These are phyloP conservation scores for Paguma larvata DNA, from an alignment of 2,797 vertebrate genomes.

Conservation along the genomic window DNA sequence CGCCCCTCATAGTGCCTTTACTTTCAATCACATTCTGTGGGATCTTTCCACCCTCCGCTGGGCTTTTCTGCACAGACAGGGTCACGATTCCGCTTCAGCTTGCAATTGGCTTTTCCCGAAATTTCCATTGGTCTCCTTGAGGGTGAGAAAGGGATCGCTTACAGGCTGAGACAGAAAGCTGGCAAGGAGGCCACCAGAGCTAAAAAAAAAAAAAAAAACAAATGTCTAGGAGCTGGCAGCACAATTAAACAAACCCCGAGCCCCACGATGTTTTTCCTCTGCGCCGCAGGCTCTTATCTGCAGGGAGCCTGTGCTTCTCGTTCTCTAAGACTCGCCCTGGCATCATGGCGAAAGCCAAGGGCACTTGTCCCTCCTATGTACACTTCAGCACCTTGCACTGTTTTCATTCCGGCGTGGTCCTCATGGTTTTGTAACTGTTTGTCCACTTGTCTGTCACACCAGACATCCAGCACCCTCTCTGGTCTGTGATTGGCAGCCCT, in stretches of 20 bases:
- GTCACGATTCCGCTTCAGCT: neutral
- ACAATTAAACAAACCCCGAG: neutral
- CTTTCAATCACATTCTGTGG: neutral
- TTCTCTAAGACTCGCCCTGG: neutral
- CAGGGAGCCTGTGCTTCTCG: neutral
- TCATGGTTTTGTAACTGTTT: neutral
- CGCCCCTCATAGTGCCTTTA: neutral
- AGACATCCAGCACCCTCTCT: neutral
- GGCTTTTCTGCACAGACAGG: conserved; percentile 17
- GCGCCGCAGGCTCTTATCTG: neutral
- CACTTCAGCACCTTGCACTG: neutral
- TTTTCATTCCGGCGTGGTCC: neutral
- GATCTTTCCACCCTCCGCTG: neutral
- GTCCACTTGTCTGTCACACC: neutral
- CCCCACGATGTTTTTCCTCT: neutral
- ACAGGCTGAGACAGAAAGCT: neutral
- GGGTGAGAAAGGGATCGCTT: neutral
- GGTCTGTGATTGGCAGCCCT: neutral
- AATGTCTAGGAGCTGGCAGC: neutral
- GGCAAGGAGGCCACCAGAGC: neutral
- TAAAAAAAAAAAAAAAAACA: neutral
- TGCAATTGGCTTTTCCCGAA: neutral
- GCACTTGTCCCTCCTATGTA: rapidly evolving
- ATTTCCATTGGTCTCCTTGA: neutral
- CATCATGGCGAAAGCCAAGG: neutral